Base-by-base conservation (phyloP, 1,140 invertebrate genomes). In the Zaprionus lachaisei region DNA sequence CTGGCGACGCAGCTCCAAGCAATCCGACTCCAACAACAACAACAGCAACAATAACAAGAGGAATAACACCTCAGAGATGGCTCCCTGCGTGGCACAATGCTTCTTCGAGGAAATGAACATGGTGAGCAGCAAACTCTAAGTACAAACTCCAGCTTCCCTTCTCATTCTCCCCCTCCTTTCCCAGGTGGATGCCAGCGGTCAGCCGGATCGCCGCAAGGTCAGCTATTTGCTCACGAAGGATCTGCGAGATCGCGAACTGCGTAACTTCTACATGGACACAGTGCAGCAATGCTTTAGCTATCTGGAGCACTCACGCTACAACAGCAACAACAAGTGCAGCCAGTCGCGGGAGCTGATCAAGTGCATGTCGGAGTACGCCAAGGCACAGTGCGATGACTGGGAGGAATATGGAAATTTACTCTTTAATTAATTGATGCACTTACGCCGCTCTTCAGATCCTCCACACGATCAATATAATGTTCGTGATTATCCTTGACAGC, bases 221-320 rank as follows among this genome's bases (percentile, higher is more conserved):
- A 93, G 92, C 47, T 93, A 94, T 63, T 66, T 92, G n/a, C 90
- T 94, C 4, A 94, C 93, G 12, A 94, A 94, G 62, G 93, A 94
- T 34, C 86, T 94, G 0, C 93, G 93, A 22, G 94, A 94, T 68
- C 93, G 94, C 54, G 94, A 94, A 34, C 75, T 94, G 3, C 93
- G 91, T 38, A 94, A 94, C 75, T 94, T 94, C 65, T 91, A 94
- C 14, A 94, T 94, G 79, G 94, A 94, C 67, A 94, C 94, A 0
- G 94, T 94, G 60, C 93, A 94, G 68, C 94, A 94, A 64, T 94
- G 94, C 74, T 94, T 94, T 64, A 93, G 94, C 68, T 94, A 94
- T 55, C 66, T 94, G 54, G 93, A 94, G 51, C 93, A 93, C 73
- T 93, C 93, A 73, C 92, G 93, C 91, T 51, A 37, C 51, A 41